These are phyloP conservation scores for Brotula barbata DNA, from an alignment of 2,797 vertebrate species.

Conservation along the genomic window DNA sequence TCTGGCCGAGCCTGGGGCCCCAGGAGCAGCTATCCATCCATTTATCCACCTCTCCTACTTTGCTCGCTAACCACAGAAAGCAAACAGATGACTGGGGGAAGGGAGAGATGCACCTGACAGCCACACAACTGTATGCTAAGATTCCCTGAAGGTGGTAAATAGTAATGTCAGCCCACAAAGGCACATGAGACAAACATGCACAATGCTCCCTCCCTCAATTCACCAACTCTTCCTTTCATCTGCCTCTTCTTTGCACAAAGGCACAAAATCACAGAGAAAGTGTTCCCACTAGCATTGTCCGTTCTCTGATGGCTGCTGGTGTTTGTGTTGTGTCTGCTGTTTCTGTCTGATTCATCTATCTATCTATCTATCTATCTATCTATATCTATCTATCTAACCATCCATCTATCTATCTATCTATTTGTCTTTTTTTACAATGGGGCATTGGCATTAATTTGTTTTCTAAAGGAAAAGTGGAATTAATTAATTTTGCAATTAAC, in stretches of 20 bases:
- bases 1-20: conserved; percentile 42
- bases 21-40: conserved; percentile 54
- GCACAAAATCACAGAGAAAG: conserved; percentile 53
- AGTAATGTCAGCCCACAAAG: conserved; percentile 57
- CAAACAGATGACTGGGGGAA: conserved; percentile 64
- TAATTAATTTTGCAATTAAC: no score
- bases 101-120: conserved; percentile 60
- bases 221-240: conserved; percentile 52
- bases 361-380: no score
- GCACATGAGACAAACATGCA: conserved; percentile 38
- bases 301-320: conserved; percentile 52
- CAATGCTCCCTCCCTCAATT: conserved; percentile 29
- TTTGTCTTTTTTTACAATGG: no score
- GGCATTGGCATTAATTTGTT: no score
- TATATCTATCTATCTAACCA: neutral
- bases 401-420: no score
- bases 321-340: conserved; percentile 57
- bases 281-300: conserved; percentile 47
- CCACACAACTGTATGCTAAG: conserved; percentile 65
- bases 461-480: no score
- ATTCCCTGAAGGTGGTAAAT: conserved; percentile 62
- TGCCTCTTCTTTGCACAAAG: conserved; percentile 56
- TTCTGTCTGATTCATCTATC: conserved; percentile 33
- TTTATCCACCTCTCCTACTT: conserved; percentile 50
- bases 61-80: conserved; percentile 61